Evolutionary conservation across 2,888 invertebrate species (phyloP).

Genomic region (Synanthedon tipuliformis): DNA sequence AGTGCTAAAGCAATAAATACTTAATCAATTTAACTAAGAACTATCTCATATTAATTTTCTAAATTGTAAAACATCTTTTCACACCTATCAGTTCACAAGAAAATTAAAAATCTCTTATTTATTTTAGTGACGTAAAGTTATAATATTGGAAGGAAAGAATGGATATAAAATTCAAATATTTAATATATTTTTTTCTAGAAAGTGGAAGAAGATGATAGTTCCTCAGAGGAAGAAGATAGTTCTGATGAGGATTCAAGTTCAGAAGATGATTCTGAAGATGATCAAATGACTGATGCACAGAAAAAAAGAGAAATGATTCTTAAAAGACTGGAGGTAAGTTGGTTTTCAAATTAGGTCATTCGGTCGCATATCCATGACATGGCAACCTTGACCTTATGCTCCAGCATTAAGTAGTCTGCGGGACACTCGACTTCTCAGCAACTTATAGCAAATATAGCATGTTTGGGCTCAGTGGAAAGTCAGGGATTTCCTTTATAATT

Average conservation of each 20-base stretch:
- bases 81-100: background rate
- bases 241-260: constrained; percentile 65
- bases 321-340: constrained; percentile 75
- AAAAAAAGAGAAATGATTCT: constrained; percentile 79
- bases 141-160: too few species aligned
- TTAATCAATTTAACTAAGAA: too few species aligned
- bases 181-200: constrained; percentile 23
- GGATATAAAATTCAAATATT: background rate
- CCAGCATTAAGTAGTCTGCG: too few species aligned
- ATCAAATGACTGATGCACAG: constrained; percentile 80
- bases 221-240: constrained; percentile 53
- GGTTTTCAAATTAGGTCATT: too few species aligned
- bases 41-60: background rate
- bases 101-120: background rate
- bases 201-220: constrained; percentile 59
- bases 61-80: background rate
- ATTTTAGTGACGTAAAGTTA: constrained; percentile 3
- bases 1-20: too few species aligned
- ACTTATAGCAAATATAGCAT: too few species aligned
- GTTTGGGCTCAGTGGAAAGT: too few species aligned
- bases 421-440: too few species aligned
- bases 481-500: too few species aligned
- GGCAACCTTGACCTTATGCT: too few species aligned
- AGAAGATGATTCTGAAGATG: constrained; percentile 73
- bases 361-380: too few species aligned